Evolutionary conservation across 2,797 vertebrate genomes (phyloP).

Genomic region (Ptychobarbus kaznakovi): DNA sequence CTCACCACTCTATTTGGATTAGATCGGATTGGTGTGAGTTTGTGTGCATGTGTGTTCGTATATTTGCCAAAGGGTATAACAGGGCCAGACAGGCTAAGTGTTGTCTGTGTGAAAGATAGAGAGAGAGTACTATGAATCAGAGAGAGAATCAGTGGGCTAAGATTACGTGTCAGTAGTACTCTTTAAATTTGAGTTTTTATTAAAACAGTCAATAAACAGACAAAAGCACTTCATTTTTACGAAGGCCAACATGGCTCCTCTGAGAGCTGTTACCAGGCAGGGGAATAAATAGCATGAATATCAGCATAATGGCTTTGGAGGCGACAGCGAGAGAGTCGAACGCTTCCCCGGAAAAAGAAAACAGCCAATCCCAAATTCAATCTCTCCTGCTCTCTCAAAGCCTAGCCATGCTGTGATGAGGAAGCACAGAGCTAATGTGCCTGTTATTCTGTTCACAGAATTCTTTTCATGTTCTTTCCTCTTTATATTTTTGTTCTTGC

Average conservation of each 20-base stretch:
- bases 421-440: constrained; percentile 31
- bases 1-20: constrained; percentile 50
- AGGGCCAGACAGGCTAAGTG: constrained; percentile 15
- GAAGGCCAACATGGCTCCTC: constrained; percentile 44
- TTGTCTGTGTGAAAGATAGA: constrained; percentile 8
- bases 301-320: constrained; percentile 37
- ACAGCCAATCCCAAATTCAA: constrained; percentile 20
- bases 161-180: constrained; percentile 31
- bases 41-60: constrained; percentile 29
- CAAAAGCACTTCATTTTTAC: constrained; percentile 36
- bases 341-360: constrained; percentile 23
- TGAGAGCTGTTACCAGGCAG: constrained; percentile 41
- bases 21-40: constrained; percentile 34
- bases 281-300: constrained; percentile 42
- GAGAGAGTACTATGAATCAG: constrained; percentile 22
- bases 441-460: constrained; percentile 15
- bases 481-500: constrained; percentile 30
- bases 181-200: constrained; percentile 42
- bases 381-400: constrained; percentile 9
- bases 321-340: constrained; percentile 7
- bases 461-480: constrained; percentile 40
- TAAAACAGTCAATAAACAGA: constrained; percentile 42
- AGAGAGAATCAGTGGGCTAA: constrained; percentile 11
- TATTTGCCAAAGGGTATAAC: constrained; percentile 39
- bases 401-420: constrained; percentile 30